Percentiles rank a stretch among this genome's conserved stretches.
These are phyloP conservation scores for Drosophila nigrodunni DNA, from an alignment of 1,140 invertebrate species.

Conservation along the genomic window DNA sequence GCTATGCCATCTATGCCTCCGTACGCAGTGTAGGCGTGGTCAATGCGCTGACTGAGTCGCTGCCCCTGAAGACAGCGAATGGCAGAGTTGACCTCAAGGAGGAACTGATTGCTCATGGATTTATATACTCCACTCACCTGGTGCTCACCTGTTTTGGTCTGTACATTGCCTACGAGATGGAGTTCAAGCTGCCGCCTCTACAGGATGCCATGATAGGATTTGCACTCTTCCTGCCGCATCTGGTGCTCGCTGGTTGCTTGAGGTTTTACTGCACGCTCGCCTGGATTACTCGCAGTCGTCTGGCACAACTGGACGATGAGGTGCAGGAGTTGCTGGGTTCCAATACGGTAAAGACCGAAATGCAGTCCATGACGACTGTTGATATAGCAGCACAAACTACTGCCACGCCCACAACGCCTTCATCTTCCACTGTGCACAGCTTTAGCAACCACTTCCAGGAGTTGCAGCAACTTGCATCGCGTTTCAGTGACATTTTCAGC, in stretches of 20 bases:
- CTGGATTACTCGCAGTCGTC: conserved; percentile 47
- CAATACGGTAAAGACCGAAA: conserved; percentile 13
- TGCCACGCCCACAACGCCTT: not conserved
- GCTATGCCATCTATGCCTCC: conserved; percentile 59
- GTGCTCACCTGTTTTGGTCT: conserved; percentile 54
- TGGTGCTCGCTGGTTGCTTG: conserved; percentile 59
- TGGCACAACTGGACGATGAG: conserved; percentile 30
- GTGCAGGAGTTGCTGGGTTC: conserved; percentile 30
- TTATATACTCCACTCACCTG: conserved; percentile 61
- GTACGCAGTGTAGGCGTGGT: conserved; percentile 30
- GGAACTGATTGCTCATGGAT: conserved; percentile 51
- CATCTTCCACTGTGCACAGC: conserved; percentile 2
- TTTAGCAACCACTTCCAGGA: conserved; percentile 32
- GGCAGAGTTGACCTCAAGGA: not conserved
- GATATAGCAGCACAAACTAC: conserved; percentile 17
- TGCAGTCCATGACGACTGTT: conserved; percentile 18
- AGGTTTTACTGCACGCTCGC: conserved; percentile 53
- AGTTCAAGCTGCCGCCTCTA: conserved; percentile 69
- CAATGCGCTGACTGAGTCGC: conserved; percentile 37
- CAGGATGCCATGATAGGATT: conserved; percentile 63
- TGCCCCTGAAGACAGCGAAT: conserved; percentile 11
- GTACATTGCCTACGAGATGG: conserved; percentile 76
- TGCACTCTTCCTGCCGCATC: conserved; percentile 70
- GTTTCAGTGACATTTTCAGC: conserved; percentile 28
- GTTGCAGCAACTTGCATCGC: conserved; percentile 38